Evolutionary conservation across 2,888 invertebrate genomes (phyloP).

Genomic region (Cephus runcator): DNA sequence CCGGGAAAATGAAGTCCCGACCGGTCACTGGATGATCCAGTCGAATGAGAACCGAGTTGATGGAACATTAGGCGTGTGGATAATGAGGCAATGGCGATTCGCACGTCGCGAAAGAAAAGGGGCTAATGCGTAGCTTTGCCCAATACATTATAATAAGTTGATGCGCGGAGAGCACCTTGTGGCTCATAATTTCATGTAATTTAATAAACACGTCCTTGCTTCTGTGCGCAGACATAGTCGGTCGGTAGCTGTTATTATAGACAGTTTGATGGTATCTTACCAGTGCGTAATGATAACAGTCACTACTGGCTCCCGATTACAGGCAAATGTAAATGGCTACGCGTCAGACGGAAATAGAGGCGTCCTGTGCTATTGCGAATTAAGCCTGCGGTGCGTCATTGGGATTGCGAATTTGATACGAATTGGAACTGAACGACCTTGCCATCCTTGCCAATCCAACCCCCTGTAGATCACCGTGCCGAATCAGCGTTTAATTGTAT

Average conservation of each 20-base stretch:
- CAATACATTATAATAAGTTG: slow-evolving; percentile 7
- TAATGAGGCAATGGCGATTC: too few relatives aligned
- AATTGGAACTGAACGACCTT: too few relatives aligned
- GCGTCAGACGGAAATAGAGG: slow-evolving; percentile 13
- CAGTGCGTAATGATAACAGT: slow-evolving; percentile 57
- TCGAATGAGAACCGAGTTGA: too few relatives aligned
- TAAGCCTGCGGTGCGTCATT: slow-evolving; percentile 4
- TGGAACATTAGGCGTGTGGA: too few relatives aligned
- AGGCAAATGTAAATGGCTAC: slow-evolving; percentile 54
- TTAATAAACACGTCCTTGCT: slow-evolving; percentile 58
- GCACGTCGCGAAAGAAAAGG: too few relatives aligned
- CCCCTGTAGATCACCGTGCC: too few relatives aligned
- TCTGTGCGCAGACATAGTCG: slow-evolving; percentile 32
- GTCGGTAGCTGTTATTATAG: slow-evolving; percentile 53
- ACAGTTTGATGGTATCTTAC: slow-evolving; percentile 62
- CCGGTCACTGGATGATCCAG: too few relatives aligned
- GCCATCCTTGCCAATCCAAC: too few relatives aligned
- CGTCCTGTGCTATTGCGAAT: slow-evolving; percentile 6
- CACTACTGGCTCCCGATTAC: slow-evolving; percentile 49
- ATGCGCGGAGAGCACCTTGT: slow-evolving; percentile 24
- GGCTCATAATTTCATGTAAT: slow-evolving; percentile 61
- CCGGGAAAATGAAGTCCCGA: too few relatives aligned
- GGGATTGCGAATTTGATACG: background rate
- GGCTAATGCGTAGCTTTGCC: too few relatives aligned
- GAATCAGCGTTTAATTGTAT: too few relatives aligned